phyloP scores from a whole-genome alignment of 2,113 vertebrate genomes.

The Caranx ignobilis region DNA sequence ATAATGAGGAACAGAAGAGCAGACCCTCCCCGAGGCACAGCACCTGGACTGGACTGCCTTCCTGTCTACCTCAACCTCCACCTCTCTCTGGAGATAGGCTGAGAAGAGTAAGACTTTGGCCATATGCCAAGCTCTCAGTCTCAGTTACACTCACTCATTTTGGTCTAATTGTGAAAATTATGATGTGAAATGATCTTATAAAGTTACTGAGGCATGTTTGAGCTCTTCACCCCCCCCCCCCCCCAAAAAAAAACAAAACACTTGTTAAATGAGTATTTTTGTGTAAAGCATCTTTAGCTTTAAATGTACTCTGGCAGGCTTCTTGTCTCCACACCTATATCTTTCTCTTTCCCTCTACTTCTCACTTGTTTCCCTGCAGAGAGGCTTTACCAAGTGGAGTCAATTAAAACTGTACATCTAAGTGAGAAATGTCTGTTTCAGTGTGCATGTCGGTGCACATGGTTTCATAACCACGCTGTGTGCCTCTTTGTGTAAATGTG shows the following conservation, averaged over 20 bases:
- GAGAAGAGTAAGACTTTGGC: slow-evolving; percentile 59
- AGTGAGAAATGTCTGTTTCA: slow-evolving; percentile 70
- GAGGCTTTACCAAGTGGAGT: slow-evolving; percentile 78
- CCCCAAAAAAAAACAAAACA: background rate
- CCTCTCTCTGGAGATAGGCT: slow-evolving; percentile 62
- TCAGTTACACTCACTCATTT: slow-evolving; percentile 60
- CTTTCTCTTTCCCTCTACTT: slow-evolving; percentile 49
- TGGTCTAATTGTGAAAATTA: slow-evolving; percentile 64
- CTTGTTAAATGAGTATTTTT: slow-evolving; percentile 13
- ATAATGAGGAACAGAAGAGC: slow-evolving; percentile 81
- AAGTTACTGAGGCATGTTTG: slow-evolving; percentile 33
- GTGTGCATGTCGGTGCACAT: slow-evolving; percentile 30
- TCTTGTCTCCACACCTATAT: slow-evolving; percentile 43
- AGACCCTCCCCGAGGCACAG: slow-evolving; percentile 76
- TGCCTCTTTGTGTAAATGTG: slow-evolving; percentile 69
- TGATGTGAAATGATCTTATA: slow-evolving; percentile 34
- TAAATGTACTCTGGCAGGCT: slow-evolving; percentile 45
- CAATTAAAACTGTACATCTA: slow-evolving; percentile 83
- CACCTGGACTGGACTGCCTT: slow-evolving; percentile 77
- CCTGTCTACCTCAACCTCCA: slow-evolving; percentile 62
- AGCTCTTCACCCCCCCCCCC: slow-evolving; percentile 9
- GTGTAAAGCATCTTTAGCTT: slow-evolving; percentile 40
- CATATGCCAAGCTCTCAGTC: slow-evolving; percentile 60
- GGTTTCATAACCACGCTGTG: slow-evolving; percentile 57
- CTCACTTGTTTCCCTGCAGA: slow-evolving; percentile 71